Evolutionary conservation across 2,888 invertebrate species (phyloP), one percentile per base, ranked within the genome.

Genomic region (Euproctis similis): DNA sequence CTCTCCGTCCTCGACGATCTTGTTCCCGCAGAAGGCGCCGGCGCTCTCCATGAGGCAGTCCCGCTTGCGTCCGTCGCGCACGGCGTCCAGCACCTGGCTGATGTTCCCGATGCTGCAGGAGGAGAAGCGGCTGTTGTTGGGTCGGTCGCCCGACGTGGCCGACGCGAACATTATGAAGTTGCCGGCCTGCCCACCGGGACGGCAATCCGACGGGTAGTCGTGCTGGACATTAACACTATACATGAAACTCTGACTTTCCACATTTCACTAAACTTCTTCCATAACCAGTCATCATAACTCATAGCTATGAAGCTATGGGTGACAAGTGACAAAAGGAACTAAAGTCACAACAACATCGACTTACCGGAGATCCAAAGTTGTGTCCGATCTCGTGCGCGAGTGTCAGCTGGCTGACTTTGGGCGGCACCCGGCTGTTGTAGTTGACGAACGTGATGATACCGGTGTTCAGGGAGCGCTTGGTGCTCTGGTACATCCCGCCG

Each of bases 91-190:
- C 1, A 98, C 97, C 42, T 93, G 92, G 34, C 96, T 96, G 59
- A 98, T 97, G 78, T 98, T 98, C 37, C 94, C 92, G 39, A 96
- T 89, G 54, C 96, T 97, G 80, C 99, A 99, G 10, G 90, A 88
- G 0, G 96, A 97, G 87, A 99, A 99, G 65, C 95, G 93, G 58
- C 96, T 97, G 82, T 99, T 99, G 86, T 99, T 98, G 6, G 95
- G 94, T 30, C 97, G 90, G 85, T 98, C 98, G 27, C 99, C 99
- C 39, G 96, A 96, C 0, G 99, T 99, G 5, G 99, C 99, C 26
- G 97, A 97, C 8, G 98, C 97, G 77, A 98, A 99, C 99, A 99
- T 99, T 59, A 99, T 99, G 78, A 90, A 99, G 87, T 99, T 99
- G 31, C 99, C 99, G 43, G 90, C 90, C 17, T 92, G 87, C 5